Base-by-base conservation (phyloP, 2,888 invertebrate species). In the Monopis laevigella region DNA sequence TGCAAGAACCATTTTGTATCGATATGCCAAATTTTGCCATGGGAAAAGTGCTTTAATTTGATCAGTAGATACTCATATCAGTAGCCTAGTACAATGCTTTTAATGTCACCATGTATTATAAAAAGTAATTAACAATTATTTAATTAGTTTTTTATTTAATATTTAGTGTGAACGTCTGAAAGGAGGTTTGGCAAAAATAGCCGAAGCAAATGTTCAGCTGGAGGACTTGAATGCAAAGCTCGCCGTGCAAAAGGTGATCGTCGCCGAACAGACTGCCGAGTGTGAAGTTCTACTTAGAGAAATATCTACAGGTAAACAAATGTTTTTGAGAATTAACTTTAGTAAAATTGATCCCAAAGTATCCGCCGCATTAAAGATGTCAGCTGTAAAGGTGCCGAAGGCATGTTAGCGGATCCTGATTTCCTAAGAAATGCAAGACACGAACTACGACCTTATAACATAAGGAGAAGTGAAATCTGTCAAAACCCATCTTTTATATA, bases 321-420 rank as follows among this genome's bases (percentile, higher is more conserved):
- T 30, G 3, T 2, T n/a, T n/a, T n/a, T n/a, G n/a, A n/a, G n/a
- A n/a, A n/a, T n/a, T n/a, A n/a, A n/a, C n/a, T n/a, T n/a, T n/a
- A n/a, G n/a, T n/a, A n/a, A n/a, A n/a, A n/a, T n/a, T n/a, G n/a
- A n/a, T n/a, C n/a, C n/a, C n/a, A n/a, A n/a, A n/a, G n/a, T n/a
- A 83, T 96, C 43, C 85, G 89, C 47, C 92, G 92, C 1, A 82
- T 88, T 32, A 90, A 90, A 52, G 96, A 96, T 50, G 86, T 94
- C 2, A 90, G 87, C 30, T 96, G 96, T 96, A 95, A 95, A 63
- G 86, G 89, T 1, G 94, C 95, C 0, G 95, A 90, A 65, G 92
- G 85, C 2, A 92, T 96, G 89, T 94, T 96, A 94, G 87, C 92
- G 0, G 96, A 96, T 59, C 89, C 92, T 0, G 90, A 86, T 64